A percentile compares a stretch with the other conserved stretches of the same genome.
Evolutionary conservation across 2,113 vertebrate genomes (phyloP).

Genomic region (Cynocephalus volans): DNA sequence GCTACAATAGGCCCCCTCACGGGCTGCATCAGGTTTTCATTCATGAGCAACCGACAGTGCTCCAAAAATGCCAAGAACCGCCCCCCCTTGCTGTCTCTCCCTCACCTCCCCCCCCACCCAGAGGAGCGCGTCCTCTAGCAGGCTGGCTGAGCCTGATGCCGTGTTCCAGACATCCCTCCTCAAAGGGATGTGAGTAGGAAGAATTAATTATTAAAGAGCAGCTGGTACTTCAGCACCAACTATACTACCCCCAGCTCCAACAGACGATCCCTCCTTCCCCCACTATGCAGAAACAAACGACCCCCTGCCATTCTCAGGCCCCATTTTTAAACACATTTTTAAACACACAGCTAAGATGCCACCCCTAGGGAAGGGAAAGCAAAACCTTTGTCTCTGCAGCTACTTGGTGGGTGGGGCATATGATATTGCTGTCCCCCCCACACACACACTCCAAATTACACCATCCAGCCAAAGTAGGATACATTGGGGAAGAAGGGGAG

Average conservation of each 20-base stretch:
- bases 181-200: constrained; percentile 84
- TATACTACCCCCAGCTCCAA: constrained; percentile 47
- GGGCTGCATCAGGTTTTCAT: constrained; percentile 83
- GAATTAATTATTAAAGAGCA: constrained; percentile 86
- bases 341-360: constrained; percentile 62
- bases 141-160: constrained; percentile 75
- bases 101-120: constrained; percentile 45
- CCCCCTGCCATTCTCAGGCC: not conserved
- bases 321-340: constrained; percentile 65
- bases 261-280: not conserved
- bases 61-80: constrained; percentile 80
- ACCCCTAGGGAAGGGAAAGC: constrained; percentile 64
- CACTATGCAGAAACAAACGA: constrained; percentile 35
- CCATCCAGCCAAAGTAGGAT: not conserved
- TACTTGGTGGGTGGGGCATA: constrained; percentile 67
- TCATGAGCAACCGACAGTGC: constrained; percentile 79
- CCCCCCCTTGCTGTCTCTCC: constrained; percentile 39
- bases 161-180: constrained; percentile 83
- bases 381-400: constrained; percentile 74
- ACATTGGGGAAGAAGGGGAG: not conserved
- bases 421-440: not conserved
- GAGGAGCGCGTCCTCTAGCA: constrained; percentile 76
- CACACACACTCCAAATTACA: not conserved
- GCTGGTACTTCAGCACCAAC: constrained; percentile 78
- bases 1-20: constrained; percentile 82